phyloP scores from a whole-genome alignment of 2,797 vertebrate species.

The Hyperoplus lanceolatus region DNA sequence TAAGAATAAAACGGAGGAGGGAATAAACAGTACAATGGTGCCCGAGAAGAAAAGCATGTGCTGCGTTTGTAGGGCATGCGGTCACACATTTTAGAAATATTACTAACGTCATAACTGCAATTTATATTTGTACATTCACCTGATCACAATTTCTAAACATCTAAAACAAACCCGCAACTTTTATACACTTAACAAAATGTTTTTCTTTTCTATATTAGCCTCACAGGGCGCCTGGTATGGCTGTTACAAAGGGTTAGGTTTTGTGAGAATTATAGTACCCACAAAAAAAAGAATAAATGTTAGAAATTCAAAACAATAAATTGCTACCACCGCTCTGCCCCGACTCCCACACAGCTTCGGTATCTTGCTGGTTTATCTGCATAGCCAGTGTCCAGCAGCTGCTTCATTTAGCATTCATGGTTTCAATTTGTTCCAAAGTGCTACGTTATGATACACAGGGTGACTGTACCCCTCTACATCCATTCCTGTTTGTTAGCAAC shows the following conservation, averaged over 20 bases:
- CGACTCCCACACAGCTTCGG: slow-evolving; percentile 37
- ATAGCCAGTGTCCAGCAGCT: slow-evolving; percentile 21
- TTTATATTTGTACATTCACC: neutral
- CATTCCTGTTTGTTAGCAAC: slow-evolving; percentile 20
- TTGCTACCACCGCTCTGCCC: slow-evolving; percentile 29
- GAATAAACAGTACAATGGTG: neutral
- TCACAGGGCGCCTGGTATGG: neutral
- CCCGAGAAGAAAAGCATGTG: neutral
- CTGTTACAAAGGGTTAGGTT: slow-evolving; percentile 18
- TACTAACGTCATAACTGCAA: no score
- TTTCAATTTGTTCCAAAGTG: slow-evolving; percentile 36
- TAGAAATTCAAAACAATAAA: slow-evolving; percentile 54
- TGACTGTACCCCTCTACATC: neutral
- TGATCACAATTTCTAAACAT: neutral
- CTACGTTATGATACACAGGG: neutral
- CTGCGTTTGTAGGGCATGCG: neutral
- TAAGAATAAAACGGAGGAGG: neutral
- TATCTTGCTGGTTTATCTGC: slow-evolving; percentile 18
- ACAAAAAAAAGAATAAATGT: slow-evolving; percentile 17
- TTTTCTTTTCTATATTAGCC: neutral
- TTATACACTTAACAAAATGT: neutral
- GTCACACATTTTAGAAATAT: neutral
- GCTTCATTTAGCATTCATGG: slow-evolving; percentile 34
- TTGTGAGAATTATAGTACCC: slow-evolving; percentile 38
- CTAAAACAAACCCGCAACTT: slow-evolving; percentile 7